Evolutionary conservation across 2,797 vertebrate genomes (phyloP), one percentile per base, ranked within the genome.

Genomic region (Etheostoma nigrum): DNA sequence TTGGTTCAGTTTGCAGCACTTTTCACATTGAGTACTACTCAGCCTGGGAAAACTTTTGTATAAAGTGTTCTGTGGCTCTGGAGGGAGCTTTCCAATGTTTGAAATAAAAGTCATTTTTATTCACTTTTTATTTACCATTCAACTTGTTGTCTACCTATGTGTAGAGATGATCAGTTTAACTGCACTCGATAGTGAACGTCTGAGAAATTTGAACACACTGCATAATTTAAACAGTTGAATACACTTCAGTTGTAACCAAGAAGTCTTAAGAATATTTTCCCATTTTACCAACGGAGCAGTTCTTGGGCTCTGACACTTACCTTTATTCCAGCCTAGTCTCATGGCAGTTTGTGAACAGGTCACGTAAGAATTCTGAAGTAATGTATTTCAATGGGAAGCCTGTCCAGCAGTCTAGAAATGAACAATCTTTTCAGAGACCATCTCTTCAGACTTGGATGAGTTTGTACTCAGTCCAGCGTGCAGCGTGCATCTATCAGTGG

Each of bases 401-500:
- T 30, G 30, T 30, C n/a, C 51, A 47, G 36, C 18, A 13, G 11
- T 69, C 54, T 33, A 63, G 21, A 62, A 71, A 75, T 55, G 63
- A 66, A 40, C 48, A 52, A 49, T 47, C 10, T 73, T 77, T 71
- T 79, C 76, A 42, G 18, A 30, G 51, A 70, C 53, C 27, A 3
- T 48, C 67, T 79, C 23, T 54, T 36, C 58, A 61, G 55, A 58
- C 42, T 3, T 2, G 33, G 54, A 57, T 74, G 54, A 54, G 69
- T 77, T 40, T 30, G 71, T 65, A 65, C 76, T 81, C 67, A 61
- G 57, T 60, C 33, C 68, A 64, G 54, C 3, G 11, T 47, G 36
- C 36, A 40, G 36, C 36, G 36, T 27, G 42, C 76, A 87, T 89
- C 79, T 61, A 74, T 87, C 90, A 85, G 71, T 47, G 64, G 83